Percentiles rank a stretch among this genome's conserved stretches.
phyloP scores from a whole-genome alignment of 2,113 vertebrate genomes.

The Leiothrix lutea region DNA sequence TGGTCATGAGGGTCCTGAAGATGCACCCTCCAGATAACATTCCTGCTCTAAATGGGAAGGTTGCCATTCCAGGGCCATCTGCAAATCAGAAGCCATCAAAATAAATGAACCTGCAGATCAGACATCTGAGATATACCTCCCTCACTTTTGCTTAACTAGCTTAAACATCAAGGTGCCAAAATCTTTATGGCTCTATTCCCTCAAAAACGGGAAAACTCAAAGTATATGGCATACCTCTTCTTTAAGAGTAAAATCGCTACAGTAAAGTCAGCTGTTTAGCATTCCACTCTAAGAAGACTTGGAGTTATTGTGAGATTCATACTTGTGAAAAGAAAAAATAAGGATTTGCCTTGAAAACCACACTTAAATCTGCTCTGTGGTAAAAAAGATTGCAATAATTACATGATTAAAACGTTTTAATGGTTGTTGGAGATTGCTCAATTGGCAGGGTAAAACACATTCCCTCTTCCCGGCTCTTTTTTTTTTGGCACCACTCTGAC shows the following conservation, averaged over 20 bases:
- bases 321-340: not conserved
- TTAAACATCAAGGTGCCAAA: not conserved
- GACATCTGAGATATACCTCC: not conserved
- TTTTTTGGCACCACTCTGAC: not conserved
- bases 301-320: not conserved
- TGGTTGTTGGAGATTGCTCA: not conserved
- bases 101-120: not conserved
- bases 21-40: not conserved
- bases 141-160: not conserved
- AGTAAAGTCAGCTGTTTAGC: not conserved
- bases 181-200: not conserved
- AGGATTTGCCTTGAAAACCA: not conserved
- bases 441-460: not conserved
- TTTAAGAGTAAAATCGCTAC: not conserved
- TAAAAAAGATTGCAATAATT: not conserved
- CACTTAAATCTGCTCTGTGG: not conserved
- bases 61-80: not conserved
- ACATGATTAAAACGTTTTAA: conserved; percentile 5
- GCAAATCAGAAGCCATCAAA: not conserved
- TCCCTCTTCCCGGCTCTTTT: not conserved
- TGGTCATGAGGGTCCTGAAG: not conserved
- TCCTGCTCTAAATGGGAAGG: not conserved
- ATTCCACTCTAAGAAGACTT: not conserved
- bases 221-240: not conserved
- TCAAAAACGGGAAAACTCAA: not conserved